Conservation (phyloP, 2,888 invertebrate species). For the Lasioglossum figueresi region DNA sequence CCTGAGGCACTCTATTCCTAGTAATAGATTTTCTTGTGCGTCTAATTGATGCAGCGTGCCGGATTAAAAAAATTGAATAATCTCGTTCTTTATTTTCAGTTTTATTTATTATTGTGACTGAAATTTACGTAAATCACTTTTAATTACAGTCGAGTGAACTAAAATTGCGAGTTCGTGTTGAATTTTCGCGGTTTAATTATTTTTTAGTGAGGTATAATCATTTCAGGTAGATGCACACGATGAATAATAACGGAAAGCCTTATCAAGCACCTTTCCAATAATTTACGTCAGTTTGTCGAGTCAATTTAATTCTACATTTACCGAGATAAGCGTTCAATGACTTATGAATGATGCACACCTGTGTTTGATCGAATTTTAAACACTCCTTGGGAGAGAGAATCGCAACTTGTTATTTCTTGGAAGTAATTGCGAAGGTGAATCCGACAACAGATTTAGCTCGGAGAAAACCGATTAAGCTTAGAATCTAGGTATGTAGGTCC, state of each 20-base stretch:
- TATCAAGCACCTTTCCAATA: neutral
- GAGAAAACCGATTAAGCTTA: slow-evolving; percentile 56
- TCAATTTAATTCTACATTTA: neutral
- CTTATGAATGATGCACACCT: neutral
- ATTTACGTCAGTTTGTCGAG: neutral
- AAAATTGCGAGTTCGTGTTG: neutral
- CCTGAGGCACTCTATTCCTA: neutral
- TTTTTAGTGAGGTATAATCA: too few relatives aligned
- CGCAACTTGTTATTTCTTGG: slow-evolving; percentile 6
- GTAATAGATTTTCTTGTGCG: neutral
- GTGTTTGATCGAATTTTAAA: slow-evolving; percentile 8
- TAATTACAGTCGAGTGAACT: neutral
- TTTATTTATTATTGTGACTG: neutral
- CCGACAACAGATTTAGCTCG: slow-evolving; percentile 43
- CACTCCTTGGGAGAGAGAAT: neutral
- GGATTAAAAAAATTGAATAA: neutral
- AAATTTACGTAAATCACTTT: neutral
- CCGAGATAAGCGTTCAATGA: neutral
- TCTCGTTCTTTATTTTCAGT: neutral
- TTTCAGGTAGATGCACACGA: too few relatives aligned
- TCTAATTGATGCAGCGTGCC: neutral
- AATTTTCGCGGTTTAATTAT: neutral
- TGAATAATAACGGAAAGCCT: neutral
- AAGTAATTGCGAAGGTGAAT: slow-evolving; percentile 17
- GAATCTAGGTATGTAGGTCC: slow-evolving; percentile 62